A percentile compares a stretch with the other conserved stretches of the same genome.
Evolutionary conservation across 1,140 invertebrate species (phyloP).

Genomic region (Teleogryllus occipitalis): DNA sequence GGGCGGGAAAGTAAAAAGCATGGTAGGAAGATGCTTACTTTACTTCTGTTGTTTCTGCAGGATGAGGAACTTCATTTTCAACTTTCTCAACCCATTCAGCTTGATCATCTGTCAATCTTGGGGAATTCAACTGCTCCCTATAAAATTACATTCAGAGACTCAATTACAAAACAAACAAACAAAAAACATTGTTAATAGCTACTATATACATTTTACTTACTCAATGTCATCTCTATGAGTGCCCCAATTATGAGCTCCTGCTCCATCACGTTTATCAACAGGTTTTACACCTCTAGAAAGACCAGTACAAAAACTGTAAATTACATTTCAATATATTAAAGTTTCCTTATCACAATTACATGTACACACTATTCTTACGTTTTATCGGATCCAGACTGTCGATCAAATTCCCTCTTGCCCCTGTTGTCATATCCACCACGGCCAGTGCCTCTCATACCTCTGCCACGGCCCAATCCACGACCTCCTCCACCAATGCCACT

Average conservation of each 20-base stretch:
- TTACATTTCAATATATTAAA: no score
- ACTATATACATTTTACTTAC: constrained; percentile 9
- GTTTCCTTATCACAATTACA: constrained; percentile 17
- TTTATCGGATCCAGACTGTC: constrained; percentile 89
- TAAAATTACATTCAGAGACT: background rate
- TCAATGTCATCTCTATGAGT: constrained; percentile 82
- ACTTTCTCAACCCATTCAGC: constrained; percentile 22
- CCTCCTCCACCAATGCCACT: constrained; percentile 33
- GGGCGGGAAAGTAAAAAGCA: background rate
- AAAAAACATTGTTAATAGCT: background rate
- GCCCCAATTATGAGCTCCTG: constrained; percentile 92
- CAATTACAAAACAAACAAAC: background rate
- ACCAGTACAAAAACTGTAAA: background rate
- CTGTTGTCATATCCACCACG: constrained; percentile 54
- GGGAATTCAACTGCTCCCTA: constrained; percentile 15
- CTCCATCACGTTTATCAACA: constrained; percentile 87
- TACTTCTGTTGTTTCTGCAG: constrained; percentile 25
- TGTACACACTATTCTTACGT: constrained; percentile 48
- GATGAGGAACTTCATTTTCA: constrained; percentile 17
- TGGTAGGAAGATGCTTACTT: constrained; percentile 23
- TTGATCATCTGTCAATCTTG: constrained; percentile 15
- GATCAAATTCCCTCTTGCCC: constrained; percentile 85
- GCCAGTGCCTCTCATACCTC: constrained; percentile 38
- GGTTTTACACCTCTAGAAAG: constrained; percentile 77
- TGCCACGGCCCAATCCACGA: constrained; percentile 37